Conservation (phyloP, 2,888 invertebrate genomes). For the Silvanus unidentatus region DNA sequence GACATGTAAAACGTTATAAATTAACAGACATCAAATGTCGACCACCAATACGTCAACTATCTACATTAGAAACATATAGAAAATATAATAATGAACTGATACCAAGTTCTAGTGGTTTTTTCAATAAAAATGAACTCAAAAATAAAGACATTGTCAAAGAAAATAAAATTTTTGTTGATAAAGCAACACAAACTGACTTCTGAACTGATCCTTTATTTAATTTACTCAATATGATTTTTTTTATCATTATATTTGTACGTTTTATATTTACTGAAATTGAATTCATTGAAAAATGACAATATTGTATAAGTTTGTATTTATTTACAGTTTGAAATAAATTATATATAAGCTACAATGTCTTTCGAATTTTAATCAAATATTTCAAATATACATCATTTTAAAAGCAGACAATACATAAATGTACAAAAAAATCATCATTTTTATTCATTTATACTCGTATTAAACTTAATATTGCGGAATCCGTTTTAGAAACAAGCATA, state of each 20-base stretch:
- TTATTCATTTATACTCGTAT: neutral
- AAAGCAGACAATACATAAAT: slow-evolving; percentile 14
- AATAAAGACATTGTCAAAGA: slow-evolving; percentile 11
- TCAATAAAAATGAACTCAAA: too few species aligned
- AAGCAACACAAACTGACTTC: slow-evolving; percentile 35
- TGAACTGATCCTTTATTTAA: slow-evolving; percentile 4
- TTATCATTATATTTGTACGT: slow-evolving; percentile 8
- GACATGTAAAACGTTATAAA: slow-evolving; percentile 31
- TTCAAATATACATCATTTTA: slow-evolving; percentile 14
- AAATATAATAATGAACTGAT: slow-evolving; percentile 11
- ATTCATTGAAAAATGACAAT: neutral
- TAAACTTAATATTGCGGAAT: neutral
- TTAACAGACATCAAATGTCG: slow-evolving; percentile 35
- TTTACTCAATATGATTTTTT: slow-evolving; percentile 16
- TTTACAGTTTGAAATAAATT: slow-evolving; percentile 25
- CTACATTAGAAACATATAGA: slow-evolving; percentile 12
- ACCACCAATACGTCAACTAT: slow-evolving; percentile 30
- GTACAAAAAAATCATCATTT: slow-evolving; percentile 9
- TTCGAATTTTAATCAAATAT: slow-evolving; percentile 14
- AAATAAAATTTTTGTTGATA: slow-evolving; percentile 25
- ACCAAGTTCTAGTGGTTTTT: too few species aligned
- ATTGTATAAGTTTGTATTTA: slow-evolving; percentile 15
- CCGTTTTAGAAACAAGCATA: neutral
- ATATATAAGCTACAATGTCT: slow-evolving; percentile 23
- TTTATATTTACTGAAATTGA: neutral